Base-by-base conservation (phyloP, 1,140 invertebrate genomes). In the Magallana angulata region DNA sequence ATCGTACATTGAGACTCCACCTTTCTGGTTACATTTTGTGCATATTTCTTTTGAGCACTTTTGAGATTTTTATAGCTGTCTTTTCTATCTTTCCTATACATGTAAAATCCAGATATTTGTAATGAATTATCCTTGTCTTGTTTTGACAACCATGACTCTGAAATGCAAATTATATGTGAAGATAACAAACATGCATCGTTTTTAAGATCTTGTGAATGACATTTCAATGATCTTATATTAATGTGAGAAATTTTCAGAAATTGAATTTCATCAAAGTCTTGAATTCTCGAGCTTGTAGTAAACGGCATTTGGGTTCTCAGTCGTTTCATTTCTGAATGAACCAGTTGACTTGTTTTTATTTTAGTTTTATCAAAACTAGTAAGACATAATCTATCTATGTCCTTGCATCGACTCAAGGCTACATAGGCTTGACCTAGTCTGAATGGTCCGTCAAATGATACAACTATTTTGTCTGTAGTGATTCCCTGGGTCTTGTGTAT, bases 401-500 rank as follows among this genome's bases (percentile, higher is more conserved):
- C n/a, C 18, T 68, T 90, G 48, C 85, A 85, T 87, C 85, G 36
- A 80, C 85, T 86, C 71, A 86, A 80, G 2, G 85, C 85, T 8
- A 86, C 68, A 80, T 86, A 86, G 1, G 85, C 85, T 59, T 86
- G 85, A 12, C 85, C 85, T 58, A 57, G 85, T 57, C 64, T 57
- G 80, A 80, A 86, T 12, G 71, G n/a, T n/a, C 71, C 71, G 12
- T 86, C 57, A 9, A 86, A 81, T 80, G 48, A 80, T 9, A 59
- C 68, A n/a, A 86, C 85, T 58, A 60, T 60, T 57, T 80, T 59
- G 8, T 86, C 76, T 16, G 88, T 59, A 59, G 90, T 91, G 56
- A 59, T 68, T 57, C 90, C 90, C 68, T 91, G 89, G 30, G 85
- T 80, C 71, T 91, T 91, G 60, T 91, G 90, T 36, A 91, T 88